Conservation (phyloP, 2,888 invertebrate species). For the Trimorus sp. region DNA sequence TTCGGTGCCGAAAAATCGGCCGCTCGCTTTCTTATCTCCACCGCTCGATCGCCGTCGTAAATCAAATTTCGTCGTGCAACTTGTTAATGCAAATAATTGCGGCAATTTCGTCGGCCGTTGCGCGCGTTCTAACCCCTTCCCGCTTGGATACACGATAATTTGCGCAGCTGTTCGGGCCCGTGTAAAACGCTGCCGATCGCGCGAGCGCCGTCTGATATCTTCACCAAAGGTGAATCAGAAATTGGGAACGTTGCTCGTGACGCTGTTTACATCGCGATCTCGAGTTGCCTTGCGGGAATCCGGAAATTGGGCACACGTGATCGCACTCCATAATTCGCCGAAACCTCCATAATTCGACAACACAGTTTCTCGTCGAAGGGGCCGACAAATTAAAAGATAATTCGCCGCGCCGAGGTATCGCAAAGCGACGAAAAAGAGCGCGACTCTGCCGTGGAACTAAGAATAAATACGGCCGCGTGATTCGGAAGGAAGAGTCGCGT, state of each 20-base stretch:
- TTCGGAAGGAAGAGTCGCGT: background rate
- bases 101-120: slow-evolving; percentile 45
- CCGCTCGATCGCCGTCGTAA: slow-evolving; percentile 43
- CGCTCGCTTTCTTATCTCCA: slow-evolving; percentile 39
- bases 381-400: no score
- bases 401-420: background rate
- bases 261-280: slow-evolving; percentile 33
- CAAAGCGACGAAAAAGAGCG: background rate
- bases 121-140: slow-evolving; percentile 35
- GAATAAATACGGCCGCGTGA: slow-evolving; percentile 1
- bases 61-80: slow-evolving; percentile 44
- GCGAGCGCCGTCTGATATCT: slow-evolving; percentile 40
- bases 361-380: no score
- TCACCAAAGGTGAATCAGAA: slow-evolving; percentile 42
- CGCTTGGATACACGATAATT: slow-evolving; percentile 57
- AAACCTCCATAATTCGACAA: no score
- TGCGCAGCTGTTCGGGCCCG: slow-evolving; percentile 40
- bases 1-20: slow-evolving; percentile 16
- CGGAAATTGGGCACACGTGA: slow-evolving; percentile 30
- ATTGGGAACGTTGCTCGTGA: slow-evolving; percentile 31
- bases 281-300: background rate
- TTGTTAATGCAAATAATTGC: slow-evolving; percentile 62
- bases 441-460: background rate
- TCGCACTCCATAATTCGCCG: background rate
- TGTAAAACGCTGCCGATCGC: slow-evolving; percentile 21